Percentiles rank a stretch among this genome's conserved stretches.
Conservation (phyloP, 2,888 invertebrate species). For the Podotricha telesiphe region DNA sequence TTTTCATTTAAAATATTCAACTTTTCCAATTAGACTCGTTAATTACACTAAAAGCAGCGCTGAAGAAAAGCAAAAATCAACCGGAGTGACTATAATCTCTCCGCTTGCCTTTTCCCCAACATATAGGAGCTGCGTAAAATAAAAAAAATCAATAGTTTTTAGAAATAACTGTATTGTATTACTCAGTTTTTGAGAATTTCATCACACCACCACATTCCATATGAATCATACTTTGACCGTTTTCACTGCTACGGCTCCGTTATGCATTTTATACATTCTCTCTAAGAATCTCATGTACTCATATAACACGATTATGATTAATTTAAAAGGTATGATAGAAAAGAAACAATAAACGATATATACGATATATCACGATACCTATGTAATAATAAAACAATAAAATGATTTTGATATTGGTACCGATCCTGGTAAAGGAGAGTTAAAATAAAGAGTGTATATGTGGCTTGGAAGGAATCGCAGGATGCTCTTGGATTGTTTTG, state of each 20-base stretch:
- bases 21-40: too few species aligned
- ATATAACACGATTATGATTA: neutral
- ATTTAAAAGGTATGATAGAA: neutral
- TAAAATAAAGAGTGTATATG: too few species aligned
- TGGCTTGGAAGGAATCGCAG: too few species aligned
- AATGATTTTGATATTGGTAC: too few species aligned
- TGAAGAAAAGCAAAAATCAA: too few species aligned
- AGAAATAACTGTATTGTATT: neutral
- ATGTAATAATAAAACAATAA: too few species aligned
- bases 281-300: neutral
- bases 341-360: too few species aligned
- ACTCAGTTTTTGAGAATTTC: slow-evolving; percentile 19
- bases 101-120: neutral
- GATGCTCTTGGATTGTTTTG: too few species aligned
- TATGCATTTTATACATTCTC: neutral
- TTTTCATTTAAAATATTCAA: too few species aligned
- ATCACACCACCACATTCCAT: slow-evolving; percentile 9
- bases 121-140: neutral
- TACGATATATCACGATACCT: too few species aligned
- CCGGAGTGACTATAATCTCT: neutral
- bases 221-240: slow-evolving; percentile 17
- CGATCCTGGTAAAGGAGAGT: too few species aligned
- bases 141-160: neutral
- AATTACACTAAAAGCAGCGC: too few species aligned
- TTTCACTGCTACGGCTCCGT: neutral